Evolutionary conservation across 2,113 vertebrate species (phyloP).

Genomic region (Vulpes lagopus): DNA sequence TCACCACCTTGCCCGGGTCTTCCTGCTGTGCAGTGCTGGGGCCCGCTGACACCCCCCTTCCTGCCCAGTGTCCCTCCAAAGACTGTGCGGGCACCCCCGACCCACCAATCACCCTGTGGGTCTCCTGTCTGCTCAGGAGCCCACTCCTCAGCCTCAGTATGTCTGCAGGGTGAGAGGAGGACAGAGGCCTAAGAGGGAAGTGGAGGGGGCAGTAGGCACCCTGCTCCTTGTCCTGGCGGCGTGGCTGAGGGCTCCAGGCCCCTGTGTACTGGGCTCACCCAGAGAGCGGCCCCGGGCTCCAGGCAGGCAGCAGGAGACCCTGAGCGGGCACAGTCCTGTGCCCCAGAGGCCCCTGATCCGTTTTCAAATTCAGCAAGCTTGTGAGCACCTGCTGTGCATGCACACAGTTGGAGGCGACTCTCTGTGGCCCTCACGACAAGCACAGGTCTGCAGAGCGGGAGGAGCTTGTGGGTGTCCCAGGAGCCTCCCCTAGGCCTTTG

Average conservation of each 20-base stretch:
- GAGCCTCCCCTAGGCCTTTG: neutral
- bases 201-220: neutral
- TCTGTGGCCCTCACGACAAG: neutral
- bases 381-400: neutral
- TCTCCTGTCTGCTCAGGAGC: neutral
- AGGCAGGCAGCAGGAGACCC: neutral
- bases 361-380: neutral
- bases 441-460: neutral
- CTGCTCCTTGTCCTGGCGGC: neutral
- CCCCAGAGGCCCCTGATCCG: neutral
- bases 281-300: neutral
- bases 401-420: neutral
- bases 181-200: neutral
- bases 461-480: no score
- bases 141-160: neutral
- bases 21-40: neutral
- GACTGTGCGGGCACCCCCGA: no score
- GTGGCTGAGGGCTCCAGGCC: neutral
- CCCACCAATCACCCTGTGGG: neutral
- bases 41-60: neutral
- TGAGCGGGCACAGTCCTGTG: fast-evolving
- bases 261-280: neutral
- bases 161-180: neutral
- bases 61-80: neutral
- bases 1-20: neutral